Evolutionary conservation across 1,140 invertebrate genomes (phyloP).

Genomic region (Drosophila ogumai): DNA sequence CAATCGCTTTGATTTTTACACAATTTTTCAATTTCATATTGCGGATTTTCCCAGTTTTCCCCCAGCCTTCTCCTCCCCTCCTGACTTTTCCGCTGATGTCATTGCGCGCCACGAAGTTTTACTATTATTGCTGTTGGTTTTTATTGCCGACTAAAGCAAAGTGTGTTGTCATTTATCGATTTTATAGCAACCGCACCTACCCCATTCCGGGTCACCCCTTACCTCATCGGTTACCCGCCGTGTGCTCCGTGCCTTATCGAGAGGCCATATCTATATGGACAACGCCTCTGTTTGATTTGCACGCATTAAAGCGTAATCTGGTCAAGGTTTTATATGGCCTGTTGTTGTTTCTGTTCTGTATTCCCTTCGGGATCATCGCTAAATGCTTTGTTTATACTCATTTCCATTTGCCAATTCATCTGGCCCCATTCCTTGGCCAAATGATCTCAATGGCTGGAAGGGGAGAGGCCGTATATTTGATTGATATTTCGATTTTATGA

Average conservation of each 20-base stretch:
- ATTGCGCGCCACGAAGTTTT: slow-evolving; percentile 67
- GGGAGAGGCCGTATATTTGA: slow-evolving; percentile 36
- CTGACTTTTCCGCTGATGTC: slow-evolving; percentile 70
- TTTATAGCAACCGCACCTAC: slow-evolving; percentile 66
- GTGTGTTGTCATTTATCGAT: slow-evolving; percentile 80
- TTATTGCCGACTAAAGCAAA: slow-evolving; percentile 71
- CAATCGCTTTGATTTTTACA: slow-evolving; percentile 23
- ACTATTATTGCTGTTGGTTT: slow-evolving; percentile 69
- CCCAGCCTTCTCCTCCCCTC: too few relatives aligned
- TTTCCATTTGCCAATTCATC: slow-evolving; percentile 30
- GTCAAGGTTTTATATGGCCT: slow-evolving; percentile 67
- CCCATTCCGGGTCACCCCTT: not conserved
- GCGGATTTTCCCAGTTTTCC: slow-evolving; percentile 5
- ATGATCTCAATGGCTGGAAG: slow-evolving; percentile 26
- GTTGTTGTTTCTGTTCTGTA: slow-evolving; percentile 21
- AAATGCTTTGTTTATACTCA: slow-evolving; percentile 63
- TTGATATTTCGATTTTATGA: slow-evolving; percentile 58
- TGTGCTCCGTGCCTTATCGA: slow-evolving; percentile 32
- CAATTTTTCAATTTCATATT: slow-evolving; percentile 42
- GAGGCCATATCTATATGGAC: slow-evolving; percentile 57
- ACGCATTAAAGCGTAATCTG: slow-evolving; percentile 76
- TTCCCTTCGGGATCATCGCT: slow-evolving; percentile 18
- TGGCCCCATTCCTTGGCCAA: slow-evolving; percentile 11
- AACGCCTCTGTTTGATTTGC: slow-evolving; percentile 74
- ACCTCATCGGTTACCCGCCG: slow-evolving; percentile 3